These are phyloP conservation scores for Napeogenes inachia DNA, from an alignment of 2,888 invertebrate genomes.

Conservation along the genomic window DNA sequence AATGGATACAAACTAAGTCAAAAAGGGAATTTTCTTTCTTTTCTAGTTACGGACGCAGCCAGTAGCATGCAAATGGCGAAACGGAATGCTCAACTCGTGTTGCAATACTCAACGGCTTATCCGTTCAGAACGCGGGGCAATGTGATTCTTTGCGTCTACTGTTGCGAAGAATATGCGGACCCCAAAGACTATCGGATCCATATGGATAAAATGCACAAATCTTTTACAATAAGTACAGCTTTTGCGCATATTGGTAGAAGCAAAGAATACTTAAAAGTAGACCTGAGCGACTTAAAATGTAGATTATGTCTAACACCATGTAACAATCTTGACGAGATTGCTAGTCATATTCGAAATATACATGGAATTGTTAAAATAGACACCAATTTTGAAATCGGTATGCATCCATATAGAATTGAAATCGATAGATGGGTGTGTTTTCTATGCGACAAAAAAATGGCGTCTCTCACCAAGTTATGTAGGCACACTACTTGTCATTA, in stretches of 20 bases:
- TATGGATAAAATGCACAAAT: conserved; percentile 46
- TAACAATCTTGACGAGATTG: conserved; percentile 45
- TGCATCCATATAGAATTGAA: conserved; percentile 58
- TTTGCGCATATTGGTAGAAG: conserved; percentile 53
- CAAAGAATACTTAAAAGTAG: conserved; percentile 60
- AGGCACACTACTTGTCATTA: conserved; percentile 63
- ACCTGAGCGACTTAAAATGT: conserved; percentile 54
- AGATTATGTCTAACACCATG: conserved; percentile 47
- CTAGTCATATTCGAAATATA: conserved; percentile 46
- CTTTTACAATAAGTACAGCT: conserved; percentile 53
- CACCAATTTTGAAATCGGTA: conserved; percentile 47
- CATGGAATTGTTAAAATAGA: conserved; percentile 47
- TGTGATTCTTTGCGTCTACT: conserved; percentile 61
- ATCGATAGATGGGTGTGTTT: conserved; percentile 54
- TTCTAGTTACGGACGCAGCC: conserved; percentile 58
- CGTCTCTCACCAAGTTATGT: conserved; percentile 51
- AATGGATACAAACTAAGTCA: conserved; percentile 34
- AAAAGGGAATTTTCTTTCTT: conserved; percentile 52
- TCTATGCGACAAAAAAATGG: conserved; percentile 51
- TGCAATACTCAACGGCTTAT: conserved; percentile 61
- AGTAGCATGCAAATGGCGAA: conserved; percentile 47
- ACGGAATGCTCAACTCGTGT: conserved; percentile 61
- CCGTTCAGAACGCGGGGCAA: conserved; percentile 62
- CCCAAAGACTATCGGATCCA: conserved; percentile 54
- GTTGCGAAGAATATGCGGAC: conserved; percentile 56